Percentiles rank a stretch among this genome's conserved stretches.
phyloP scores from a whole-genome alignment of 2,113 vertebrate species.

The Rhinopomastus cyanomelas region DNA sequence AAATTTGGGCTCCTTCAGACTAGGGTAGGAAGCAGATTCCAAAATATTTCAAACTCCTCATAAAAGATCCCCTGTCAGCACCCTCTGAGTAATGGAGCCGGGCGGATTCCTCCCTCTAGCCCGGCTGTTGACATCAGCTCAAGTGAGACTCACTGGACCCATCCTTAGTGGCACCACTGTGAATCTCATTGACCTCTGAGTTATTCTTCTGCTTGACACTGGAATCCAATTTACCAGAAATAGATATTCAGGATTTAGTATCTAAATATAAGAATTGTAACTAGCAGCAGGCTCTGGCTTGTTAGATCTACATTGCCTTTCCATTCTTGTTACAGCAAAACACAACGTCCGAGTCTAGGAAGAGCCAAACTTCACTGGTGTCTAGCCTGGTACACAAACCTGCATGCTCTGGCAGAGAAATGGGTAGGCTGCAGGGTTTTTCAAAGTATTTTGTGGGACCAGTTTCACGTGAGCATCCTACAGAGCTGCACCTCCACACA shows the following conservation, averaged over 20 bases:
- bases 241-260: conserved; percentile 6
- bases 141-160: background rate
- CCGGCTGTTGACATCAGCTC: background rate
- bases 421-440: background rate
- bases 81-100: background rate
- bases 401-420: background rate
- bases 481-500: background rate
- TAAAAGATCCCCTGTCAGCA: background rate
- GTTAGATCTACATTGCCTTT: background rate
- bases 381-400: background rate
- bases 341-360: background rate
- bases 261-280: background rate
- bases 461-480: background rate
- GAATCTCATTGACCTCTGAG: background rate
- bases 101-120: background rate
- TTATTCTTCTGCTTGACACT: background rate
- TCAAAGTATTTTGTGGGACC: background rate
- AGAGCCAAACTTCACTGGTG: background rate
- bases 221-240: conserved; percentile 9
- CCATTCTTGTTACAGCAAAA: background rate
- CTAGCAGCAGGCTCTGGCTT: background rate
- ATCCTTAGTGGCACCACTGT: background rate
- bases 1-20: background rate
- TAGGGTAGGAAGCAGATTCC: background rate
- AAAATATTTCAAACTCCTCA: background rate